Base-by-base conservation (phyloP, 2,888 invertebrate species). In the Catocala fraxini region DNA sequence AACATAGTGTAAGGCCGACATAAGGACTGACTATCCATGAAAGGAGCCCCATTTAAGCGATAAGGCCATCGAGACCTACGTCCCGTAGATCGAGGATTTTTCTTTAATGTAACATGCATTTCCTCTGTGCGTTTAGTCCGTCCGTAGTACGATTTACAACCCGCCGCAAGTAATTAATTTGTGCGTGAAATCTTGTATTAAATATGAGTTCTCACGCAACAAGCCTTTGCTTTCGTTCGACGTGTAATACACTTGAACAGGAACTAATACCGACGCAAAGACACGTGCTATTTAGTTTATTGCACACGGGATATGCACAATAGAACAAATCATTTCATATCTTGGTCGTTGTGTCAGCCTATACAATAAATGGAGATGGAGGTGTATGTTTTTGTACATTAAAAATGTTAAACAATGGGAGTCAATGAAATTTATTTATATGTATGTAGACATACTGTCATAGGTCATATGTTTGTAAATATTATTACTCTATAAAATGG, bases 391-490 rank as follows among this genome's bases (percentile, higher is more conserved):
- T 79, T 90, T 91, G 92, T 91, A 91, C 87, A 92, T 92, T 92
- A 84, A 83, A 80, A 87, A 87, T 84, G 76, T 74, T 77, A 69
- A 74, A 89, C 82, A 88, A 88, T 85, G 92, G 93, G 91, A 93
- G 93, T 92, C 93, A 92, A 91, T 91, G 92, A 90, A 87, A 89
- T 92, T 93, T 93, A 93, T 93, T 93, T 93, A 93, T 92, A 89
- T 90, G 87, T 91, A 89, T 91, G 86, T 93, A 93, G 89, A 91
- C 90, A 88, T 91, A 73, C 68, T 75, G 89, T 91, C 85, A 82
- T 93, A 93, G 92, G 78, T 89, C 83, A 83, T 92, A 92, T 85
- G 89, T 89, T 93, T 94, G 94, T 94, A 94, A 94, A 94, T 94
- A 93, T 91, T 87, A 91, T 89, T 89, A 91, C 84, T 89, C 88